Base-by-base conservation (phyloP, 2,113 vertebrate species). In the Sprattus sprattus region DNA sequence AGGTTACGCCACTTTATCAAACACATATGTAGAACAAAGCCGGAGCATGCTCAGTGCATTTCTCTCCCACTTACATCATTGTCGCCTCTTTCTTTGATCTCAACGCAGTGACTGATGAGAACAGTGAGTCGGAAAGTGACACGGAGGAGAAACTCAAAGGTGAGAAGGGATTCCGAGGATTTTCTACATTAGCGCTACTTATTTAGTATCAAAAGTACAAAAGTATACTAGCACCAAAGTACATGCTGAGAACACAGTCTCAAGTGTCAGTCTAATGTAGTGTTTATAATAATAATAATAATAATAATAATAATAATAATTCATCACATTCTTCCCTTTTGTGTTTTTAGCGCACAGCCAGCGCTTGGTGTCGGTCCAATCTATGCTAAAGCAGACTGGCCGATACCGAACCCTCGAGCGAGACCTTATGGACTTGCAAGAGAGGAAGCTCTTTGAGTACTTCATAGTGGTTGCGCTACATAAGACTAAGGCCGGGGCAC, bases 101-200 rank as follows among this genome's bases (percentile, higher is more conserved):
- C 85, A 2, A n/a, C 85, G 46, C 84, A 97, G 96, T 98, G 92
- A 98, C 97, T 28, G 98, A 99, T 83, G 98, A 99, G 89, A 99
- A 99, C 93, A 99, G 98, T 32, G 98, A 99, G 92, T 99, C 98
- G 0, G 98, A 99, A 91, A 99, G 98, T 39, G 98, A 99, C 94
- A 97, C 96, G 0, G 98, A 99, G 88, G 98, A 99, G 93, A 99
- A 98, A 90, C 93, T 98, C 83, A 96, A 96, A 97, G 98, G 98
- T 99, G 90, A 96, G 94, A 84, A 82, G 3, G 2, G 3, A 39
- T 18, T 44, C 71, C 0, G 71, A 32, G 28, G 25, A 3, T 28
- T 78, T 39, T 32, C 28, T 75, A 0, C 11, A 32, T 13, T 3
- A 9, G 39, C 67, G 85, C 81, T 16, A 39, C 44, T 45, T 39